phyloP scores from a whole-genome alignment of 1,140 invertebrate genomes.

The Drosophila suzukii region DNA sequence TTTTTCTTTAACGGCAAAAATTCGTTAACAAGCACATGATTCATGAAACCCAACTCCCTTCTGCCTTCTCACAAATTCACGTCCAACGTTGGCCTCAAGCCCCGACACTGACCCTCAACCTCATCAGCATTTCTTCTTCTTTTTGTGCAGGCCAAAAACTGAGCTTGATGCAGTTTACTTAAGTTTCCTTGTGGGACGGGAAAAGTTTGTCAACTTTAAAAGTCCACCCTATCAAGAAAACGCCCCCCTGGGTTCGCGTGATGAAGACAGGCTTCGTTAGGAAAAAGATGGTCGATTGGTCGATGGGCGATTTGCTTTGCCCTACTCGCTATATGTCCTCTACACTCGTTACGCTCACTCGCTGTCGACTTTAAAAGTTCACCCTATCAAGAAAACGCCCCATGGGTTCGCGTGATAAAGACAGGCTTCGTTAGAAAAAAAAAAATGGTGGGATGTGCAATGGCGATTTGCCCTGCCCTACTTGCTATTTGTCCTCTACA shows the following conservation, averaged over 20 bases:
- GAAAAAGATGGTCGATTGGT: not conserved
- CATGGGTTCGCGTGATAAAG: not conserved
- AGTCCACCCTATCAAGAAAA: conserved; percentile 13
- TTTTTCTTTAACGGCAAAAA: conserved; percentile 52
- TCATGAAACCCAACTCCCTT: conserved; percentile 26
- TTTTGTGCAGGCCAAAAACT: conserved; percentile 27
- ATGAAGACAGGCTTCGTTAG: not conserved
- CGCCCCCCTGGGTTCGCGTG: not conserved
- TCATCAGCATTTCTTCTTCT: conserved; percentile 1
- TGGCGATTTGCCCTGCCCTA: not conserved
- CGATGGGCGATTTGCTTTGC: not conserved
- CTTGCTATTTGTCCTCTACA: too few species aligned
- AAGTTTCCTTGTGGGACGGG: conserved; percentile 51
- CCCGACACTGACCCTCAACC: conserved; percentile 4
- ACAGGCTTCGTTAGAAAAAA: not conserved
- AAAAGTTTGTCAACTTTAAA: conserved; percentile 41
- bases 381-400: conserved; percentile 14
- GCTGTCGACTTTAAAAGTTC: conserved; percentile 30
- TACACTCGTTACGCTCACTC: not conserved
- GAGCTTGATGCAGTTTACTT: conserved; percentile 70
- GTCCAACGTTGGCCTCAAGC: conserved; percentile 22
- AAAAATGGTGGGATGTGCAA: too few species aligned
- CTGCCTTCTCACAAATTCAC: conserved; percentile 30
- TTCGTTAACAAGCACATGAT: conserved; percentile 61
- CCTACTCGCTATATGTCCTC: not conserved